Conservation (phyloP, 2,888 invertebrate species). For the Arge pagana region DNA sequence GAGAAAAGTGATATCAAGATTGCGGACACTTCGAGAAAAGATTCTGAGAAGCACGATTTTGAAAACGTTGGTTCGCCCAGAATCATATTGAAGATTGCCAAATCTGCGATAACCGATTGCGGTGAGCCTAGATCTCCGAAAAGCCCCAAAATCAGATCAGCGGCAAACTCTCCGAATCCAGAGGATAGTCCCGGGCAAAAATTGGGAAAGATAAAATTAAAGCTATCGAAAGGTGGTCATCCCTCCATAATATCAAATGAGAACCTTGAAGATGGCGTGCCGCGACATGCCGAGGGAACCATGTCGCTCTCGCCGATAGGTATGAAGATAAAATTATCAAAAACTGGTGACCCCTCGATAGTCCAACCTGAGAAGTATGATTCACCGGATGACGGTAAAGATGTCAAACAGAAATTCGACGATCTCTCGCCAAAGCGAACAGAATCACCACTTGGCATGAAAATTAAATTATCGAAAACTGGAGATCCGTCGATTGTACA, state of each 20-base stretch:
- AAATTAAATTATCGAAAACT: constrained; percentile 39
- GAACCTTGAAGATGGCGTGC: constrained; percentile 42
- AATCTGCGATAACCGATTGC: constrained; percentile 53
- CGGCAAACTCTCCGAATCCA: constrained; percentile 54
- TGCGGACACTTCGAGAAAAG: constrained; percentile 47
- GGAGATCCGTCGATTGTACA: constrained; percentile 42
- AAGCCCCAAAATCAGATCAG: constrained; percentile 53
- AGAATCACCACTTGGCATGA: constrained; percentile 44
- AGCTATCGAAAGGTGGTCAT: constrained; percentile 60
- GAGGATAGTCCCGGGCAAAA: constrained; percentile 58
- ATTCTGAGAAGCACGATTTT: constrained; percentile 44
- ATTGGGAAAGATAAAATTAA: constrained; percentile 62
- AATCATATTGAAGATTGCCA: constrained; percentile 54
- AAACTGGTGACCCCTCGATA: constrained; percentile 45
- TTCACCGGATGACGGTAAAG: constrained; percentile 36
- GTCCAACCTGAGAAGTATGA: constrained; percentile 43
- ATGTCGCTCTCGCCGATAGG: constrained; percentile 48
- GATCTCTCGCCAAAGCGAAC: constrained; percentile 26
- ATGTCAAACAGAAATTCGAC: constrained; percentile 39
- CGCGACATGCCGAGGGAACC: constrained; percentile 50
- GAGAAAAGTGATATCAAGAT: constrained; percentile 37
- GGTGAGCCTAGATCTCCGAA: constrained; percentile 53
- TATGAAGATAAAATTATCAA: constrained; percentile 49
- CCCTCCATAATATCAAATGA: constrained; percentile 55
- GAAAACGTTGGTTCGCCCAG: constrained; percentile 54